These are phyloP conservation scores for Hedya salicella DNA, from an alignment of 2,888 invertebrate species.

Conservation along the genomic window DNA sequence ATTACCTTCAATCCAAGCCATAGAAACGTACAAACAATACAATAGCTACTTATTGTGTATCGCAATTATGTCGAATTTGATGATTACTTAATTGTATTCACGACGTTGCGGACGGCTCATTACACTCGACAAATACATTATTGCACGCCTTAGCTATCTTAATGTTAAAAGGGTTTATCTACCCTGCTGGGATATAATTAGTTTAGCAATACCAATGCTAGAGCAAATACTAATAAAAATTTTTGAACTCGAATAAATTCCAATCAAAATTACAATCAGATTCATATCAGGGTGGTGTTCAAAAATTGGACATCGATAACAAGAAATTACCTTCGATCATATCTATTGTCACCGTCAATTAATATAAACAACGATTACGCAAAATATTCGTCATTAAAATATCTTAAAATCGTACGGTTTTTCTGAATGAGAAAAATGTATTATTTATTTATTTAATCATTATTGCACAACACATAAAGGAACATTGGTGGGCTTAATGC, in stretches of 20 bases:
- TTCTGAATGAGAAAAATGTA: no score
- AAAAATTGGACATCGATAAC: no score
- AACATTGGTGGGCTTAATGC: no score
- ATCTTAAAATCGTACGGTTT: no score
- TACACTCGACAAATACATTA: slow-evolving; percentile 24
- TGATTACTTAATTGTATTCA: slow-evolving; percentile 33
- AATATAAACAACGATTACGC: no score
- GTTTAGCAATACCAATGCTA: slow-evolving; percentile 22
- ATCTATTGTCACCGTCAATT: no score
- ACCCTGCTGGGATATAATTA: slow-evolving; percentile 24
- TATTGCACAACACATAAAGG: no score
- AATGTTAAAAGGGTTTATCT: slow-evolving; percentile 19
- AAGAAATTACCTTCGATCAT: no score
- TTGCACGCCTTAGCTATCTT: slow-evolving; percentile 13
- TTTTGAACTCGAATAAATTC: background rate
- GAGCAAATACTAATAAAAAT: no score
- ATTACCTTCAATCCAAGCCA: slow-evolving; percentile 21
- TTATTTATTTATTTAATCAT: no score
- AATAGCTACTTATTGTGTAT: slow-evolving; percentile 33
- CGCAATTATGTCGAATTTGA: slow-evolving; percentile 29
- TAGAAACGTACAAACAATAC: slow-evolving; percentile 35
- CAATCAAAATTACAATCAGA: slow-evolving; percentile 24
- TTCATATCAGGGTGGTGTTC: slow-evolving; percentile 5
- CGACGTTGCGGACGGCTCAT: slow-evolving; percentile 22
- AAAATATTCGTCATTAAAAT: no score